Percentiles rank a stretch among this genome's conserved stretches.
Conservation (phyloP, 2,113 vertebrate genomes). For the Delphinus delphis region DNA sequence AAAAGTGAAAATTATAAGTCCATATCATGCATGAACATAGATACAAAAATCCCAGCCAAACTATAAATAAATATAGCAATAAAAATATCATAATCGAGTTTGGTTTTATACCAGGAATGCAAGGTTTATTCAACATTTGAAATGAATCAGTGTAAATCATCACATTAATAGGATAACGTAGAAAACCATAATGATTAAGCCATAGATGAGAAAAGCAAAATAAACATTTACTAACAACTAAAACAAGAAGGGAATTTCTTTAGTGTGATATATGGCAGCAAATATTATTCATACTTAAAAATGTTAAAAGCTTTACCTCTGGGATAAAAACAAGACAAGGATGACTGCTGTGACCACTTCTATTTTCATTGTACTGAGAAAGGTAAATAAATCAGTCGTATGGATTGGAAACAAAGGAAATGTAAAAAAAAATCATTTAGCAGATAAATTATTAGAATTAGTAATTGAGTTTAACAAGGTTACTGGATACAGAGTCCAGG, state of each 20-base stretch:
- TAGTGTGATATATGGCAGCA: background rate
- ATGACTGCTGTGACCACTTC: background rate
- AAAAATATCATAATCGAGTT: background rate
- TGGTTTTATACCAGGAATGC: background rate
- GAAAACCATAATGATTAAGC: background rate
- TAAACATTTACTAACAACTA: background rate
- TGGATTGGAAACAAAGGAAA: background rate
- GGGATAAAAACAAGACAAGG: background rate
- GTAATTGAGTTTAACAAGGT: background rate
- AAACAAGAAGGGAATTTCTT: background rate
- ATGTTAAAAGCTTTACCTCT: background rate
- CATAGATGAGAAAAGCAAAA: background rate
- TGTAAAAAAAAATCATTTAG: background rate
- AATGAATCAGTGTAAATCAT: background rate
- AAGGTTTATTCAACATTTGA: background rate
- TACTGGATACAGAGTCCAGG: background rate
- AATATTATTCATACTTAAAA: background rate
- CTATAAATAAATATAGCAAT: background rate
- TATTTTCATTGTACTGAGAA: background rate
- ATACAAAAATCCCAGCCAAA: background rate
- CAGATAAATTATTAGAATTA: background rate
- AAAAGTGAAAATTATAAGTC: background rate
- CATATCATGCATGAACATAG: background rate
- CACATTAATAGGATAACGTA: background rate
- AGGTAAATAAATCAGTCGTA: background rate